Conservation (phyloP, 2,888 invertebrate genomes). For the Erynnis tages region DNA sequence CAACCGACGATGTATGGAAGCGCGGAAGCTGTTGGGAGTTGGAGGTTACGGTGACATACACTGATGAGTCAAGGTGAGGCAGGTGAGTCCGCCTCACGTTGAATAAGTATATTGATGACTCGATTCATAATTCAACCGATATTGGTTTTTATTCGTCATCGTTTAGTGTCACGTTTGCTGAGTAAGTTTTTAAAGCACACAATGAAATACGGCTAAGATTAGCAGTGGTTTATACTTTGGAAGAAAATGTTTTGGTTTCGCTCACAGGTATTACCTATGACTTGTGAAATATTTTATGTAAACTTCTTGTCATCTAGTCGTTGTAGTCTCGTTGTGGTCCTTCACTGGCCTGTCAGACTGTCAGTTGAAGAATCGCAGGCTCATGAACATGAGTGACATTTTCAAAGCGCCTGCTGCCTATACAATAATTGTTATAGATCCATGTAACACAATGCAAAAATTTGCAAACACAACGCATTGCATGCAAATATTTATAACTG, state of each 20-base stretch:
- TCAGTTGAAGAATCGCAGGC: no score
- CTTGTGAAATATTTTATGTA: no score
- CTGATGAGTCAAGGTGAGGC: slow-evolving; percentile 53
- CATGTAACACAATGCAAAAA: slow-evolving; percentile 20
- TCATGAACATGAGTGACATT: background rate
- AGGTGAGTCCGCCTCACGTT: slow-evolving; percentile 35
- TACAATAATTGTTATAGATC: slow-evolving; percentile 15
- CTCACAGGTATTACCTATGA: no score
- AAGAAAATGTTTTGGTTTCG: no score
- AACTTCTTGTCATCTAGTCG: no score
- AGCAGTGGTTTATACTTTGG: no score
- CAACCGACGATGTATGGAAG: background rate
- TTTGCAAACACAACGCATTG: slow-evolving; percentile 24
- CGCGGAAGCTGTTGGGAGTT: slow-evolving; percentile 32
- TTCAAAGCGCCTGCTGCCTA: slow-evolving; percentile 3
- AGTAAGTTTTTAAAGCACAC: no score
- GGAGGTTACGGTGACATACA: slow-evolving; percentile 35
- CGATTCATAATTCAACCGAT: slow-evolving; percentile 8
- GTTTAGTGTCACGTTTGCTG: slow-evolving; percentile 20
- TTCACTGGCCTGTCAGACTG: background rate
- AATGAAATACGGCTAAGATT: no score
- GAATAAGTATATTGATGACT: slow-evolving; percentile 28
- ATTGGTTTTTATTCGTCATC: slow-evolving; percentile 27
- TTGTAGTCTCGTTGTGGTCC: background rate
- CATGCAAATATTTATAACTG: slow-evolving; percentile 27